Evolutionary conservation across 2,113 vertebrate genomes (phyloP).

Genomic region (Sylvilagus bachmani): DNA sequence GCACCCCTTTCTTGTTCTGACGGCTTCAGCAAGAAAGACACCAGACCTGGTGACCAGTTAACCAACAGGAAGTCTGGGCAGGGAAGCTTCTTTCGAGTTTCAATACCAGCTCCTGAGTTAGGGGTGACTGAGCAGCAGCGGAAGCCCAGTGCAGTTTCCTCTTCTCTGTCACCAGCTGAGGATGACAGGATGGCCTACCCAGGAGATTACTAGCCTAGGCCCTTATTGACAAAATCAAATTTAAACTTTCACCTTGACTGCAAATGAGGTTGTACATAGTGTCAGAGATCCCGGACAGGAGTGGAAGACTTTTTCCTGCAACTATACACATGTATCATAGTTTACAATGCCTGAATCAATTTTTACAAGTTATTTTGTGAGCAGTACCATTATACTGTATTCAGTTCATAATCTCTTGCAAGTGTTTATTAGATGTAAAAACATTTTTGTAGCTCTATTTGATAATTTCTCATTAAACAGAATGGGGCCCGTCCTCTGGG

Average conservation of each 20-base stretch:
- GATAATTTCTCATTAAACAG: background rate
- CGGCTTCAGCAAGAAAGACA: constrained; percentile 20
- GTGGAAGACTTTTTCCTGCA: background rate
- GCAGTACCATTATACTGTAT: background rate
- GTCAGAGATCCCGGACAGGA: background rate
- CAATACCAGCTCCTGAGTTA: background rate
- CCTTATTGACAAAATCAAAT: background rate
- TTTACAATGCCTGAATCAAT: background rate
- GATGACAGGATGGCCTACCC: no score
- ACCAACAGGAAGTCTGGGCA: constrained; percentile 47
- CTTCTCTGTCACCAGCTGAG: background rate
- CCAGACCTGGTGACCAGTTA: constrained; percentile 24
- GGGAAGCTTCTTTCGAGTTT: constrained; percentile 39
- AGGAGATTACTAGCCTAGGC: background rate
- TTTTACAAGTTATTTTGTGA: constrained; percentile 21
- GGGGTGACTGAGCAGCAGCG: constrained; percentile 60
- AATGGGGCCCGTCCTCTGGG: background rate
- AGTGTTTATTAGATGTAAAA: constrained; percentile 26
- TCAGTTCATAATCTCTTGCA: background rate
- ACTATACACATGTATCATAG: background rate
- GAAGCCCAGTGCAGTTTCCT: background rate
- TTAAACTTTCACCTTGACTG: constrained; percentile 27
- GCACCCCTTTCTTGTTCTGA: constrained; percentile 74
- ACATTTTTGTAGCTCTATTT: background rate
- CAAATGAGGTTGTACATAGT: background rate